Evolutionary conservation across 2,113 vertebrate species (phyloP).

Genomic region (Eulemur rufifrons): DNA sequence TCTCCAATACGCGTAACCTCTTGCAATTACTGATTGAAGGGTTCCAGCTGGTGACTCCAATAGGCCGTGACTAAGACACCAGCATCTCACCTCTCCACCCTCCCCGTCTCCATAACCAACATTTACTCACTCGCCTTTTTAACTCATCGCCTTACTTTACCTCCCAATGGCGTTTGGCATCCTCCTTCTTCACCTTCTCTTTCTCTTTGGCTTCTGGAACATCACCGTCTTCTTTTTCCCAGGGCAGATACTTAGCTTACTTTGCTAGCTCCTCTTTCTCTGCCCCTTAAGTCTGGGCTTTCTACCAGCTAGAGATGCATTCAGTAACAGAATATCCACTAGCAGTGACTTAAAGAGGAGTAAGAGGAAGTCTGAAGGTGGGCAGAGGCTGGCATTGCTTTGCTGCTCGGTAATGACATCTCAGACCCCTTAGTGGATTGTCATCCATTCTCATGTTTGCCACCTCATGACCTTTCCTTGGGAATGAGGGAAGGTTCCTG

Average conservation of each 20-base stretch:
- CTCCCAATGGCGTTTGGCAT: accelerated
- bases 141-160: too few relatives aligned
- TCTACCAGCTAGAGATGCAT: not conserved
- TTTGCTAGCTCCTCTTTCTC: not conserved
- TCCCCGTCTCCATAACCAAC: not conserved
- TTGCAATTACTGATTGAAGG: accelerated
- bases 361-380: not conserved
- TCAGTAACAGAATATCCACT: accelerated
- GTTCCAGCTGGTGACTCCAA: not conserved
- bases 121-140: accelerated
- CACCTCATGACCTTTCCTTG: too few relatives aligned
- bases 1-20: not conserved
- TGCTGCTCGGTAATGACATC: not conserved
- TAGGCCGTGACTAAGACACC: accelerated
- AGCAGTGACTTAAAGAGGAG: not conserved
- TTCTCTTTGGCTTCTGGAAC: not conserved
- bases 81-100: accelerated
- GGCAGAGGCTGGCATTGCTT: not conserved
- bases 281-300: not conserved
- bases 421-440: accelerated
- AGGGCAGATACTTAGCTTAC: not conserved
- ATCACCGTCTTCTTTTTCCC: not conserved
- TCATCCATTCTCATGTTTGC: not conserved
- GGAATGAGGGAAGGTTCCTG: not conserved
- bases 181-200: not conserved